Evolutionary conservation across 92 coral and sea anemone genomes (phyloP).

Genomic region (Porites lobata): DNA sequence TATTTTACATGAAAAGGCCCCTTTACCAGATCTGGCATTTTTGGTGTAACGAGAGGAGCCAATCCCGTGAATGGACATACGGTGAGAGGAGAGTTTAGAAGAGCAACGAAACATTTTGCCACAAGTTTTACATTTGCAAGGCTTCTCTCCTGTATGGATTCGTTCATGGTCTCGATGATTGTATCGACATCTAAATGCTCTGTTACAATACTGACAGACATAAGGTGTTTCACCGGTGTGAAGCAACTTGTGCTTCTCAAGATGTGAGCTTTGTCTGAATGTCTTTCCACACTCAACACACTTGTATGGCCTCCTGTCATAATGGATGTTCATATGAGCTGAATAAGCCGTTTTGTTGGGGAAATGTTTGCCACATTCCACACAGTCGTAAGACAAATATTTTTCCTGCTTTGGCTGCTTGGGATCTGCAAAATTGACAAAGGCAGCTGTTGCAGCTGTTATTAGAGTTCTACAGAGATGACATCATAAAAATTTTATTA

Average conservation of each 20-base stretch:
- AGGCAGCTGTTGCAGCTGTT: no score
- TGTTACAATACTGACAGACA: slow-evolving; percentile 57
- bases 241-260: slow-evolving; percentile 52
- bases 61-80: neutral
- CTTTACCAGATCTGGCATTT: neutral
- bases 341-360: neutral
- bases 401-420: neutral
- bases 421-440: slow-evolving; percentile 8
- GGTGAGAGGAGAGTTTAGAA: neutral
- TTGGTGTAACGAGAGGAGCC: neutral
- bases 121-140: slow-evolving; percentile 25
- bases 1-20: slow-evolving; percentile 25
- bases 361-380: slow-evolving; percentile 28
- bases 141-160: slow-evolving; percentile 49
- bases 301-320: slow-evolving; percentile 57
- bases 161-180: slow-evolving; percentile 28
- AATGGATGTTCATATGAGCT: slow-evolving; percentile 65
- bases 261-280: slow-evolving; percentile 50
- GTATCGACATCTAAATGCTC: slow-evolving; percentile 27
- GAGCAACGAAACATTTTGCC: slow-evolving; percentile 19
- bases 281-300: slow-evolving; percentile 67
- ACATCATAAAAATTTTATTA: no score
- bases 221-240: slow-evolving; percentile 70
- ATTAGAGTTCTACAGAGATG: no score
- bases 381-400: neutral